Percentiles rank a stretch among this genome's conserved stretches.
Evolutionary conservation across 2,888 invertebrate genomes (phyloP).

Genomic region (Tholera decimalis): DNA sequence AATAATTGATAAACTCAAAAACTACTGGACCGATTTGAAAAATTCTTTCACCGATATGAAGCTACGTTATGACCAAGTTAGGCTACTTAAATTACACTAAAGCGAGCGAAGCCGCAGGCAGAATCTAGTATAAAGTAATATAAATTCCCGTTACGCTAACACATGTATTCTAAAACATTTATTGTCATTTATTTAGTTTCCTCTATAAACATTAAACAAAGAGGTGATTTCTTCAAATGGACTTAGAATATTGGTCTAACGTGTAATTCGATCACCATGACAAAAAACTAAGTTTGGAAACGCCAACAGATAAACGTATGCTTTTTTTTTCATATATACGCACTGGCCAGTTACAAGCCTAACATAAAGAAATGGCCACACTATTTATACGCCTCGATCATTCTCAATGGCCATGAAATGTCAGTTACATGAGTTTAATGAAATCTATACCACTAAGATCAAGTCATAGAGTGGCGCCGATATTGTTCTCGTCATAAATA

Average conservation of each 20-base stretch:
- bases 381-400: slow-evolving; percentile 36
- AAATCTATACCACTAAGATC: slow-evolving; percentile 50
- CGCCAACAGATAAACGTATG: background rate
- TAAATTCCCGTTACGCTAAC: too few relatives aligned
- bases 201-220: too few relatives aligned
- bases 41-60: too few relatives aligned
- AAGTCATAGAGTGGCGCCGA: slow-evolving; percentile 44
- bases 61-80: too few relatives aligned
- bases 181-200: too few relatives aligned
- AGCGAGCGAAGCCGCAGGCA: too few relatives aligned
- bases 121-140: too few relatives aligned
- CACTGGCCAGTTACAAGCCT: slow-evolving; percentile 2
- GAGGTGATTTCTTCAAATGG: too few relatives aligned
- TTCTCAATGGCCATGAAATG: slow-evolving; percentile 44
- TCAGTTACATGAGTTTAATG: slow-evolving; percentile 57
- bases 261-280: background rate
- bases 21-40: too few relatives aligned
- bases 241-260: background rate
- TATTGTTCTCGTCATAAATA: slow-evolving; percentile 38
- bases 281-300: background rate
- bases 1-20: too few relatives aligned
- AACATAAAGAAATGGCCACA: slow-evolving; percentile 38
- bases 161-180: too few relatives aligned
- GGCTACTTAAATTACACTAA: too few relatives aligned
- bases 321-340: background rate